Evolutionary conservation across 2,888 invertebrate species (phyloP).

Genomic region (Drosophila suboccidentalis): DNA sequence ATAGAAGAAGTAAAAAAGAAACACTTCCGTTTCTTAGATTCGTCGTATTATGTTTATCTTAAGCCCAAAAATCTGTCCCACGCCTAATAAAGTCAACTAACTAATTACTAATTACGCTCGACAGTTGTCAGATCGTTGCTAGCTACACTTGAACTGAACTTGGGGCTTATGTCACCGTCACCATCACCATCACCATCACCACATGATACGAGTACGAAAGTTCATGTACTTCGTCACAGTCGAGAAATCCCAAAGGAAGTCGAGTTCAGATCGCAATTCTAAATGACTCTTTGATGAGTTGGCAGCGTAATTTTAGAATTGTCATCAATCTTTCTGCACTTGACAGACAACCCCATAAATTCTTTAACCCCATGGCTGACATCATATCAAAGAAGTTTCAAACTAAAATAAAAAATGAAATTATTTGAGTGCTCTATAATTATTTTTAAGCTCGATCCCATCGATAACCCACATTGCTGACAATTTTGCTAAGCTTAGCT

Average conservation of each 20-base stretch:
- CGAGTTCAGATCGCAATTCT: conserved; percentile 55
- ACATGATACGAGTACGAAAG: conserved; percentile 33
- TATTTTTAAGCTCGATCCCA: conserved; percentile 12
- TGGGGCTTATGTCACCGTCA: conserved; percentile 80
- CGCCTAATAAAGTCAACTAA: conserved; percentile 65
- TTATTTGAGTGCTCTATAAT: conserved; percentile 1
- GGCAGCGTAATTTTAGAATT: conserved; percentile 56
- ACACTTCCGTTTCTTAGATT: conserved; percentile 59
- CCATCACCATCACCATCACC: conserved; percentile 21
- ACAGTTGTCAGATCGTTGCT: conserved; percentile 44
- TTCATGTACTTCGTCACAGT: conserved; percentile 78
- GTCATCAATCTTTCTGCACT: conserved; percentile 67
- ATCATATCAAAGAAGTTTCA: conserved; percentile 38
- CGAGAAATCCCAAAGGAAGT: conserved; percentile 73
- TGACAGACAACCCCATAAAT: conserved; percentile 60
- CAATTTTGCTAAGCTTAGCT: conserved; percentile 28
- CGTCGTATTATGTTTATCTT: conserved; percentile 50
- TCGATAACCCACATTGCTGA: conserved; percentile 42
- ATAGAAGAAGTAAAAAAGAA: neutral
- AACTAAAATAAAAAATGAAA: neutral
- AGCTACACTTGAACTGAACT: conserved; percentile 63
- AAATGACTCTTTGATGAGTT: conserved; percentile 73
- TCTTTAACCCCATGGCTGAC: conserved; percentile 37
- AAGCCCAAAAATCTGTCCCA: conserved; percentile 68
- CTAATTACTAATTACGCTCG: conserved; percentile 52